phyloP scores from a whole-genome alignment of 2,113 vertebrate genomes.

The Brachypteracias leptosomus region DNA sequence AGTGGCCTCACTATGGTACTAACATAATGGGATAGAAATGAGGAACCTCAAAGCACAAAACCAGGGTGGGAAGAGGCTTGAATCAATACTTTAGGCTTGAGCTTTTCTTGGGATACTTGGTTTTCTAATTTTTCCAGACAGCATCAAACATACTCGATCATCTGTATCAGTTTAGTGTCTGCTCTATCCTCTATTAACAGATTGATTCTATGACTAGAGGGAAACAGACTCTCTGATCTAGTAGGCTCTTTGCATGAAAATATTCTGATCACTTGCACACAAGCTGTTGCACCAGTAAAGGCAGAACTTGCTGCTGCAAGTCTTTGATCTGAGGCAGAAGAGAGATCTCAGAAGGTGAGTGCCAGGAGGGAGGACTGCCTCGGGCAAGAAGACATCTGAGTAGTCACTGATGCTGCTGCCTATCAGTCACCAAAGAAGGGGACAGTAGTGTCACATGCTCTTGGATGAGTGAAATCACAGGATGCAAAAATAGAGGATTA shows the following conservation, averaged over 20 bases:
- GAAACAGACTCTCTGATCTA: slow-evolving; percentile 22
- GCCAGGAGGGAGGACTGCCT: slow-evolving; percentile 21
- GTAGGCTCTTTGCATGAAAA: background rate
- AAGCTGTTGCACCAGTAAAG: background rate
- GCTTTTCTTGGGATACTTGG: background rate
- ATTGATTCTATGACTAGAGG: slow-evolving; percentile 1
- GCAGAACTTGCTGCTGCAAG: background rate
- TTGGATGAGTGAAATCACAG: background rate
- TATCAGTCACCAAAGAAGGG: slow-evolving; percentile 13
- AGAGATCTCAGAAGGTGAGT: slow-evolving; percentile 29
- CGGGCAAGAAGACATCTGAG: slow-evolving; percentile 20
- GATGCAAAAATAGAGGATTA: slow-evolving; percentile 25
- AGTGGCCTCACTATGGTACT: background rate
- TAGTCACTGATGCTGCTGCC: slow-evolving; percentile 2
- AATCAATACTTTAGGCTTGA: background rate
- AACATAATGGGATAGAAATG: background rate
- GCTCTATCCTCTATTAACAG: background rate
- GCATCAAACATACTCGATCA: background rate
- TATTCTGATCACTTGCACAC: slow-evolving; percentile 12
- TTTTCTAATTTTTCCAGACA: background rate
- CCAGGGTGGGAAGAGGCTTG: background rate
- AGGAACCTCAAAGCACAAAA: background rate
- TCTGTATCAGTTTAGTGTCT: background rate
- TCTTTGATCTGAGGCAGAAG: slow-evolving; percentile 23
- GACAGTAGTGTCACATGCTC: background rate